Evolutionary conservation across 1,140 invertebrate genomes (phyloP), one percentile per base, ranked within the genome.

Genomic region (Aphaenogaster rudis): DNA sequence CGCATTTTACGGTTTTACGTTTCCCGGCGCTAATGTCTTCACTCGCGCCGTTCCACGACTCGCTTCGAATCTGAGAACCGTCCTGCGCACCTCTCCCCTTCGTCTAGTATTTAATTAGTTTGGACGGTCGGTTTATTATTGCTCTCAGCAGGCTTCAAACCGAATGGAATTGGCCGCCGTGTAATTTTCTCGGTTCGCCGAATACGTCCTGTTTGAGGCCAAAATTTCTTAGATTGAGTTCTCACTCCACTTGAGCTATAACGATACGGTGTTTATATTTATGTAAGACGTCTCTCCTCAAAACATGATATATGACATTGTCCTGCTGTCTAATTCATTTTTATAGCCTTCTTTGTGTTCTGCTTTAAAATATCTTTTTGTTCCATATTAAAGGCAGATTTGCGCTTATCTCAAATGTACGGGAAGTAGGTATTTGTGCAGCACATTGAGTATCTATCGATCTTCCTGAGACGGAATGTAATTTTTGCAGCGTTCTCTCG

Each of bases 401-500:
- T 15, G 13, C 54, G 3, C 13, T 15, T 78, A 3, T 54, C 28
- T 69, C 11, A 39, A 21, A 69, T 11, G 3, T n/a, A 8, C 13
- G 1, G 21, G 15, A 84, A 48, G 42, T 21, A 21, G 21, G 21
- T 57, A 50, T 63, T 72, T 28, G 21, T 2, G 15, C 3, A 33
- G 28, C 28, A 1, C n/a, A 59, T 66, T 69, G 48, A 52, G 21
- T 45, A 13, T 79, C 5, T 54, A 72, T 72, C 52, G 15, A 48
- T 72, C 21, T 59, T 36, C 11, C 59, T 67, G 8, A 69, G 11
- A 66, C 21, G 21, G 28, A 84, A 88, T 86, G 42, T 84, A 74
- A 61, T 59, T 82, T 86, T 92, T 93, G 17, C 78, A 95, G 93
- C 28, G 86, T 94, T 4, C 74, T 91, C 5, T 74, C 90, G n/a